phyloP scores from a whole-genome alignment of 2,797 vertebrate genomes.

The Eleutherodactylus coqui region DNA sequence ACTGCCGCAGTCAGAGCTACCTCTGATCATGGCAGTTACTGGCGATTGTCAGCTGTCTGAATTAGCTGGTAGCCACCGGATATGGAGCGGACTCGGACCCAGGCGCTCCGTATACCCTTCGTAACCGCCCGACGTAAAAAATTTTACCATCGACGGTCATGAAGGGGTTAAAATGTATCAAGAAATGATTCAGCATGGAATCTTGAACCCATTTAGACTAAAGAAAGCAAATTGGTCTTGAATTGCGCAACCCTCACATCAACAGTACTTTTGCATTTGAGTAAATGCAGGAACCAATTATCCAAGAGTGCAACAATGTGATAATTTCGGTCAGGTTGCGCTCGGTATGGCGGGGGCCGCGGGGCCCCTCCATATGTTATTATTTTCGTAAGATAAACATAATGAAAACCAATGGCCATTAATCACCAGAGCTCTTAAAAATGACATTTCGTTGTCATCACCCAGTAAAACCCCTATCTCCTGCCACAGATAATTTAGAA shows the following conservation, averaged over 20 bases:
- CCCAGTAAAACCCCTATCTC: background rate
- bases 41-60: too few species aligned
- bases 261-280: background rate
- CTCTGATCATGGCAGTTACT: too few species aligned
- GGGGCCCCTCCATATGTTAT: background rate
- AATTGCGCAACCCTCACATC: background rate
- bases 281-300: background rate
- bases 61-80: too few species aligned
- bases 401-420: background rate
- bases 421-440: background rate
- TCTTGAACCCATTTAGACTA: too few species aligned
- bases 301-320: background rate
- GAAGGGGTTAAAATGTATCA: too few species aligned
- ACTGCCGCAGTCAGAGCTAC: too few species aligned
- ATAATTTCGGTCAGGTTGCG: background rate
- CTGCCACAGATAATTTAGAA: background rate
- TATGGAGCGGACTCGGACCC: too few species aligned
- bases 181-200: too few species aligned
- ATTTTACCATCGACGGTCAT: too few species aligned
- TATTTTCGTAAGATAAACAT: conserved; percentile 30
- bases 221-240: background rate
- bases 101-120: too few species aligned
- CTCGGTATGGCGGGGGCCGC: background rate
- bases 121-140: too few species aligned
- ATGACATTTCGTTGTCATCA: conserved; percentile 15